Base-by-base conservation (phyloP, 2,113 vertebrate genomes). In the Phaetusa simplex region DNA sequence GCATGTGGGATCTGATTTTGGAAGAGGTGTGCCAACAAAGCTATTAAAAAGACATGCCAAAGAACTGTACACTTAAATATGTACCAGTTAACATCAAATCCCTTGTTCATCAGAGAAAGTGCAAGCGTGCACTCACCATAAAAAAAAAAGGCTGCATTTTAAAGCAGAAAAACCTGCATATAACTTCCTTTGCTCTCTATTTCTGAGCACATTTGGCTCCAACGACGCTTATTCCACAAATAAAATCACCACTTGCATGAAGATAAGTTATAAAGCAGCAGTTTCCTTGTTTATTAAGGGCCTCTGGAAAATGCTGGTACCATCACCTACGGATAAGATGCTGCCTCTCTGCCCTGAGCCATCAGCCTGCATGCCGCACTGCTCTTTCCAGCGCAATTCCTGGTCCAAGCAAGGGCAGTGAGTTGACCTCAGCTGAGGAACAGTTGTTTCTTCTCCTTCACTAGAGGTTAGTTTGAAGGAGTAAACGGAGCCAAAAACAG, bases 31-130 rank as follows among this genome's bases (percentile, higher is more conserved):
- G 30, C 65, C 86, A 91, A 45, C 42, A 59, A 30, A 62, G 27
- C 38, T 74, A 4, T 87, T 85, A 79, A 32, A 87, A n/a, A 95
- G 34, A 62, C 70, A 45, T 29, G 36, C 30, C 66, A 79, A 86
- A 84, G 40, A 83, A 61, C 52, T 69, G 21, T 1, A 14, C 50
- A 42, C 26, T 73, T 85, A 14, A 30, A 20, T 19, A 61, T 13
- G 12, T 42, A 69, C n/a, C 19, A 32, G 43, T 82, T 87, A 89
- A 79, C 49, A 97, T 61, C 21, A 91, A 58, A 93, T 36, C 34
- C 18, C 27, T 61, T 82, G 40, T 7, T 94, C 9, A 5, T 30
- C 2, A 30, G 22, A 14, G 38, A 72, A 84, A 91, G 24, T 30
- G 20, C 56, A 11, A 56, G 12, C 58, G 24, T 64, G 23, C 34